phyloP scores from a whole-genome alignment of 2,113 vertebrate genomes.

The Leucopsar rothschildi region DNA sequence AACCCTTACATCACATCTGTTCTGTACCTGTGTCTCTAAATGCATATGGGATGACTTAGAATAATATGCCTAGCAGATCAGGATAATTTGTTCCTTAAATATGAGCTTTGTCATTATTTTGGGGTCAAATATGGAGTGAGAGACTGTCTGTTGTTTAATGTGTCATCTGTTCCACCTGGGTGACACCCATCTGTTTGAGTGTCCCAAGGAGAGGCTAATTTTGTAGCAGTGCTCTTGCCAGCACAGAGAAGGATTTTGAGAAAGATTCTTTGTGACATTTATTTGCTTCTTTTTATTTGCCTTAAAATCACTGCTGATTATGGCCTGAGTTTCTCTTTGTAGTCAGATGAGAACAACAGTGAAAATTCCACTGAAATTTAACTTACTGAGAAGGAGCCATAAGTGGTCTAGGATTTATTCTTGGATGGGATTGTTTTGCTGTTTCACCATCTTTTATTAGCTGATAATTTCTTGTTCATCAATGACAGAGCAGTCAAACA shows the following conservation, averaged over 20 bases:
- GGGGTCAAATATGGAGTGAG: neutral
- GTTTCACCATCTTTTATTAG: neutral
- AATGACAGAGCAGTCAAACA: neutral
- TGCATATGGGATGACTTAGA: neutral
- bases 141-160: conserved; percentile 23
- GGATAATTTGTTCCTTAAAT: conserved; percentile 3
- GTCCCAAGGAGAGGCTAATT: conserved; percentile 8
- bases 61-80: neutral
- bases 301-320: neutral
- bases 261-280: conserved; percentile 3
- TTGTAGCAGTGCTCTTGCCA: neutral
- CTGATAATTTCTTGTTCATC: neutral
- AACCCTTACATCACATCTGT: neutral
- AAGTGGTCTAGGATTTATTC: neutral
- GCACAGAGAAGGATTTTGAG: neutral
- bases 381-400: neutral
- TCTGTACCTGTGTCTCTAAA: neutral
- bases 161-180: conserved; percentile 54
- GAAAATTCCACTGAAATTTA: neutral
- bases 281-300: neutral
- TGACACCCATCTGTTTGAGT: conserved; percentile 17
- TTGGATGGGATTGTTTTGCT: neutral
- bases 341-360: neutral
- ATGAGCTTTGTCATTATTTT: neutral
- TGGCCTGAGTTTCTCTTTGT: neutral